Base-by-base conservation (phyloP, 2,888 invertebrate species). In the Serripes groenlandicus region DNA sequence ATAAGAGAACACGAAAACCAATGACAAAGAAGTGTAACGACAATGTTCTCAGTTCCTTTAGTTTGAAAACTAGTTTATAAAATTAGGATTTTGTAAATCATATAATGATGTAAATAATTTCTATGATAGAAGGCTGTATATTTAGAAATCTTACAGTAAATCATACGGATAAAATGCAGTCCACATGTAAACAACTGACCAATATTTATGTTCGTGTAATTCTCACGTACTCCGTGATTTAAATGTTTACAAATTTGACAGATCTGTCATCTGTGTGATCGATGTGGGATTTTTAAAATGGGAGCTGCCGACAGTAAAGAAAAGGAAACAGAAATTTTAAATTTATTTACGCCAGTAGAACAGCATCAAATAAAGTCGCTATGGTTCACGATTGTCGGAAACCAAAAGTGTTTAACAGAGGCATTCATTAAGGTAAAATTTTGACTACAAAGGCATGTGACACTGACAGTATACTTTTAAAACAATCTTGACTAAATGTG, bases 351-450 rank as follows among this genome's bases (percentile, higher is more conserved):
- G 23, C 32, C 68, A 52, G 69, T 69, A 26, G 84, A 84, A 54
- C 71, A 58, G 34, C 64, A 71, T 28, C 74, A 76, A 49, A 49
- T 84, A 15, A 84, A 80, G 35, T 49, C 68, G 35, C 26, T 81
- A 15, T 86, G 62, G 30, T 26, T 23, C 4, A 68, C 75, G 5
- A 76, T 86, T 30, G 52, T 74, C 56, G 78, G 78, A 35, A 83
- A 74, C 68, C 83, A 83, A 35, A 72, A 73, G 9, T 28, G 58
- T 21, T 35, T 86, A 18, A 83, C 86, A 49, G 83, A 83, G 32
- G 83, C 86, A 23, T 86, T 86, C 75, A 64, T 86, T n/a, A 64
- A 81, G 81, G 85, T 85, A 73, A n/a, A 35, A 4, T 11, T 32
- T n/a, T n/a, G n/a, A n/a, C n/a, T n/a, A n/a, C n/a, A n/a, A n/a